Base-by-base conservation (phyloP, 2,113 vertebrate genomes). In the Notothenia rossii region DNA sequence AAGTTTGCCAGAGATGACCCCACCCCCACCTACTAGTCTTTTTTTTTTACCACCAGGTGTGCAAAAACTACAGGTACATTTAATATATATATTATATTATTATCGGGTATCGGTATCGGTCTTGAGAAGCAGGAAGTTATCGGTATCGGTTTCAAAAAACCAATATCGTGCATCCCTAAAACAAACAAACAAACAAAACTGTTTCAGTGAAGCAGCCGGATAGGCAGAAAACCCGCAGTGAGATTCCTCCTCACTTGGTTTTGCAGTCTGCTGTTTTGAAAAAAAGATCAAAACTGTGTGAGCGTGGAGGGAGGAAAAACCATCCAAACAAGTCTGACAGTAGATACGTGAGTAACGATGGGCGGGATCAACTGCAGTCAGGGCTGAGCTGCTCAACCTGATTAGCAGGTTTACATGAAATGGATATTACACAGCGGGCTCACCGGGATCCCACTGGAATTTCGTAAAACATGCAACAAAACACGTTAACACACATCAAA, bases 311-410 rank as follows among this genome's bases (percentile, higher is more conserved):
- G n/a, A 69, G 51, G 18, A 3, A 1, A 70, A 22, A 40, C 61
- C 51, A 67, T 63, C 55, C 72, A 63, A 82, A 78, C 70, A 78
- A 15, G 75, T 86, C 59, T 86, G 87, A 76, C 71, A 74, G 83
- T 48, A 72, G 48, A 82, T 60, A 36, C 71, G 75, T 73, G 66
- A 82, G 54, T 64, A 66, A 75, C 20, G n/a, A 17, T 14, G 50
- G 72, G 79, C 2, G n/a, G 60, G 58, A 72, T 20, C 61, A 59
- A 75, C 55, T 43, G n/a, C 75, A 17, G 22, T 29, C n/a, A 22
- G 29, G 51, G 48, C 64, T 7, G 18, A 51, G 18, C 7, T 63
- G 83, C 10, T 29, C 29, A 79, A 48, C 5, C 43, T 61, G 62
- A 72, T 59, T 46, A 15, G 5, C 58, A 75, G 45, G 22, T 59